Evolutionary conservation across 1,140 invertebrate genomes (phyloP).

Genomic region (Leptinotarsa defecta): DNA sequence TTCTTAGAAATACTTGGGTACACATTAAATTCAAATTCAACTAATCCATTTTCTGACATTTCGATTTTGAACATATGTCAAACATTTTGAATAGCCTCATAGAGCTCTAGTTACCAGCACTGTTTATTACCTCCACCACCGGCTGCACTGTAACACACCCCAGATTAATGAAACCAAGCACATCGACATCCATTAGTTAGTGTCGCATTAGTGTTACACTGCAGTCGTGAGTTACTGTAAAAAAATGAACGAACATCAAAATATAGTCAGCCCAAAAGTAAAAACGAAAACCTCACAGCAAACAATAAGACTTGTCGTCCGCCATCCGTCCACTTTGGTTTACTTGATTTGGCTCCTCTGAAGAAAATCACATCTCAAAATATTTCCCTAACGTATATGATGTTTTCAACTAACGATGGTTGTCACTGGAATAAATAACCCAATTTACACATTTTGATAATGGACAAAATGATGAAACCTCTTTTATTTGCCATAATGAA

Average conservation of each 20-base stretch:
- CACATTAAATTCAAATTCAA: too few relatives aligned
- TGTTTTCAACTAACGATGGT: not conserved
- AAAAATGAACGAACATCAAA: slow-evolving; percentile 53
- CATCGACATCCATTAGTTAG: slow-evolving; percentile 49
- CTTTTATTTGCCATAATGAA: too few relatives aligned
- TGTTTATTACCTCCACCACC: slow-evolving; percentile 43
- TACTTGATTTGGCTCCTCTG: not conserved
- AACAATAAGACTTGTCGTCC: slow-evolving; percentile 51
- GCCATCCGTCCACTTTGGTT: slow-evolving; percentile 40
- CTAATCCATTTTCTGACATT: too few relatives aligned
- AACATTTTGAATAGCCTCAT: too few relatives aligned
- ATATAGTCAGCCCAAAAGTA: slow-evolving; percentile 53
- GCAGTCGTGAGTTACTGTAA: slow-evolving; percentile 55
- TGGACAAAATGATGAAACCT: too few relatives aligned
- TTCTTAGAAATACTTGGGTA: too few relatives aligned
- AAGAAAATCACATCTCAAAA: slow-evolving; percentile 10
- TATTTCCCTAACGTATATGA: not conserved
- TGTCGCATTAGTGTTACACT: slow-evolving; percentile 56
- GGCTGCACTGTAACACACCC: slow-evolving; percentile 56
- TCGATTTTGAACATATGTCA: too few relatives aligned
- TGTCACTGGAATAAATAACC: not conserved
- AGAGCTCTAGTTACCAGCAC: slow-evolving; percentile 25
- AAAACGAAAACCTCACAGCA: slow-evolving; percentile 55
- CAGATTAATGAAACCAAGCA: slow-evolving; percentile 50
- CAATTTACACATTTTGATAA: too few relatives aligned